Conservation (phyloP, 1,140 invertebrate genomes). For the Dufourea novaeangliae region DNA sequence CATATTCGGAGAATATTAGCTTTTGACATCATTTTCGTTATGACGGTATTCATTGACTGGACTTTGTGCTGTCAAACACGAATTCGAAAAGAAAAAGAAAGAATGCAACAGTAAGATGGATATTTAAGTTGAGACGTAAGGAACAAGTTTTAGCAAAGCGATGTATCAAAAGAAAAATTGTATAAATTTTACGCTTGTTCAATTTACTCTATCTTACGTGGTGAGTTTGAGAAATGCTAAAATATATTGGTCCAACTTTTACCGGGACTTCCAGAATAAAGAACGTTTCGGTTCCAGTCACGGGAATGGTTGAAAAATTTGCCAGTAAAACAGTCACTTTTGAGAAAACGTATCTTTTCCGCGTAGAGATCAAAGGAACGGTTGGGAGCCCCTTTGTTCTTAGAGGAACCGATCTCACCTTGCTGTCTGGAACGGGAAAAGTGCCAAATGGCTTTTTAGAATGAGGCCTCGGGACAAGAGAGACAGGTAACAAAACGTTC, state of each 20-base stretch:
- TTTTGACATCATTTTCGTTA: too few species aligned
- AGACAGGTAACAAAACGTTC: background rate
- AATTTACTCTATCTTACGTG: too few species aligned
- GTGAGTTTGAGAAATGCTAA: too few species aligned
- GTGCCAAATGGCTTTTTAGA: background rate
- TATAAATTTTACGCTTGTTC: too few species aligned
- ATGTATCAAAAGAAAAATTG: too few species aligned
- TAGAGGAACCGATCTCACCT: background rate
- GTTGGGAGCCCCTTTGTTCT: background rate
- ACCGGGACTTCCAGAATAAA: background rate
- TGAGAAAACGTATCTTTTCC: background rate
- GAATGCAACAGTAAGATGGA: too few species aligned
- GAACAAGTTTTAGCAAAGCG: too few species aligned
- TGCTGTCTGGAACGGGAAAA: background rate
- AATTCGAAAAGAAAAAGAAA: too few species aligned
- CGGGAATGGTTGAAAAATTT: background rate
- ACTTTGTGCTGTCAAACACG: too few species aligned
- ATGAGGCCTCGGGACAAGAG: background rate
- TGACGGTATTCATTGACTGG: too few species aligned
- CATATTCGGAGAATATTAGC: background rate
- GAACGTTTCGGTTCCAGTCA: background rate
- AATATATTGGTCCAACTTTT: background rate
- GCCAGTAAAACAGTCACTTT: background rate
- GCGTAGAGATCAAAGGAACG: background rate
- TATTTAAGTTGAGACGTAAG: too few species aligned